Percentiles rank a stretch among this genome's conserved stretches.
Evolutionary conservation across 2,113 vertebrate genomes (phyloP).

Genomic region (Saguinus imperator): DNA sequence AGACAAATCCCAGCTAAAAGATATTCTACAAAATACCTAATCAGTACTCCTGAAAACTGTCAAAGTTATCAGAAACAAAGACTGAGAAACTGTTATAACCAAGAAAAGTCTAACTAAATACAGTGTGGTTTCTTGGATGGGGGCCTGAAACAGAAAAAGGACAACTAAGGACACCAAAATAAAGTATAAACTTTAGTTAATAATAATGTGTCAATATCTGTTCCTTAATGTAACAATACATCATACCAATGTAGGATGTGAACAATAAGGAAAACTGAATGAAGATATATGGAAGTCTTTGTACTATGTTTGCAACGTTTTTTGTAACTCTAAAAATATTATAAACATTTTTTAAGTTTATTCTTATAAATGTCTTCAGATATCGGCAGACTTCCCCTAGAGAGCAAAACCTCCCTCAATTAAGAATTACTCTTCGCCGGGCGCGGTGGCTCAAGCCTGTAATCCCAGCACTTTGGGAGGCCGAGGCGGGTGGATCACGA

Average conservation of each 20-base stretch:
- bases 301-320: slow-evolving; percentile 1
- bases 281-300: not conserved
- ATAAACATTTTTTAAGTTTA: not conserved
- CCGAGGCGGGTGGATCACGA: too few relatives aligned
- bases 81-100: slow-evolving; percentile 4
- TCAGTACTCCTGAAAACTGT: not conserved
- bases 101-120: not conserved
- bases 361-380: not conserved
- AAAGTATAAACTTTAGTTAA: not conserved
- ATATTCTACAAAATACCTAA: not conserved
- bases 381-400: not conserved
- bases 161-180: not conserved
- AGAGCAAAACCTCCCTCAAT: not conserved
- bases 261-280: not conserved
- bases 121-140: not conserved
- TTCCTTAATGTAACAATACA: not conserved
- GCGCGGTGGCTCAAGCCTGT: too few relatives aligned
- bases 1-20: not conserved
- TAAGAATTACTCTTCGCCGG: not conserved
- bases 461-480: too few relatives aligned
- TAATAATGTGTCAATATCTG: not conserved
- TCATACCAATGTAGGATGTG: not conserved
- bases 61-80: slow-evolving; percentile 25
- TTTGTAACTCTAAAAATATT: not conserved
- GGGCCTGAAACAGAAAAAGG: not conserved